Evolutionary conservation across 1,140 invertebrate genomes (phyloP), one percentile per base, ranked within the genome.

Genomic region (Aphis gossypii): DNA sequence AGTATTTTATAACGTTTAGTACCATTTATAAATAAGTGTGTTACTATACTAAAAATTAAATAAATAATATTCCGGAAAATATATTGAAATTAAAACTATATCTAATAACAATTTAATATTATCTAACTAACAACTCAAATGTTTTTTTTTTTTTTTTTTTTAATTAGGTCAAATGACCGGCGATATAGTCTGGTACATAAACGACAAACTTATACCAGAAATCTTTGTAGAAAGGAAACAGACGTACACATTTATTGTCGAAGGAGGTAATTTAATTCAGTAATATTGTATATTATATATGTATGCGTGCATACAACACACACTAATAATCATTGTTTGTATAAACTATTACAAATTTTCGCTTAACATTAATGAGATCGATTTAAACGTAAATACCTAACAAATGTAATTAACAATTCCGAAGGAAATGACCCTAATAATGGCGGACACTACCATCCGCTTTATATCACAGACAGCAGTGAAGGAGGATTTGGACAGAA

Each of bases 151-250:
- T 35, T 35, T 35, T 35, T 35, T 18, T n/a, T 35, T 83, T 8
- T 9, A 41, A 38, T 86, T 8, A 89, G 97, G 97, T 92, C 96
- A 97, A 94, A 97, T 97, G 18, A 98, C 97, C 2, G 98, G 98
- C 97, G 98, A 98, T 60, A 98, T 99, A 94, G 98, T 98, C 21
- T 99, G 98, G 98, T 99, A 98, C 95, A 97, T 99, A 94, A 99
- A 99, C 95, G 98, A 98, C 94, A 95, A 97, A 94, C 96, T 99
- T 18, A 98, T 98, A 94, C 98, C 98, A 0, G 98, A 99, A 95
- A 96, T 99, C 18, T 98, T 97, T 91, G 97, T 99, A 76, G 97
- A 98, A 95, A 96, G 98, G 93, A 98, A 98, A 51, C 96, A 97
- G 95, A 98, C 97, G 0, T 99, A 99, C 95, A 98, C 97, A 82